Conservation (phyloP, 2,113 vertebrate genomes). For the Empidonax alnorum region DNA sequence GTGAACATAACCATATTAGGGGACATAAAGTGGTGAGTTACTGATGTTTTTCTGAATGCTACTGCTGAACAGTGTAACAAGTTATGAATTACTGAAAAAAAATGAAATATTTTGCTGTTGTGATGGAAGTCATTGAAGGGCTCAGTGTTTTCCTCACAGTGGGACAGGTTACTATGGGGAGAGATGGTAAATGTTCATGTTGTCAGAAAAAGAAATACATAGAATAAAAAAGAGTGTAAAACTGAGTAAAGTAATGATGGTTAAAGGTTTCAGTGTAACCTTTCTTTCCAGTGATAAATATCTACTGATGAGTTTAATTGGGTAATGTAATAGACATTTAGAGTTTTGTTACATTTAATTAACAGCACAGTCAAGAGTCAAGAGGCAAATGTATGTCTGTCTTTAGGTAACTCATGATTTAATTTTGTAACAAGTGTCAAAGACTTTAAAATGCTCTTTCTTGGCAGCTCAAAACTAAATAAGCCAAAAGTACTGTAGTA, state of each 20-base stretch:
- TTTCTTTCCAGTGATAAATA: not conserved
- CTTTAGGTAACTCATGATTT: not conserved
- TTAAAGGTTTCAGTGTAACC: not conserved
- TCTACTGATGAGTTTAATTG: not conserved
- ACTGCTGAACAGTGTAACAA: not conserved
- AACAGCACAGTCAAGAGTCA: not conserved
- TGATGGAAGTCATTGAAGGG: not conserved
- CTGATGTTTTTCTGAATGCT: not conserved
- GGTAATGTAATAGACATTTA: not conserved
- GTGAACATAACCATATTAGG: not conserved
- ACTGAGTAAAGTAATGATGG: not conserved
- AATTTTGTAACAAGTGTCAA: not conserved
- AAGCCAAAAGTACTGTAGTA: not conserved
- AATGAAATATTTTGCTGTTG: not conserved
- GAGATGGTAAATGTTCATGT: not conserved
- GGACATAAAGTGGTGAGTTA: not conserved
- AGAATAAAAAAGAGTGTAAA: not conserved
- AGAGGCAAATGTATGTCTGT: not conserved
- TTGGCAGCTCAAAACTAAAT: not conserved
- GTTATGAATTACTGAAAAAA: not conserved
- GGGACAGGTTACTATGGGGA: not conserved
- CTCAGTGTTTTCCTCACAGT: not conserved
- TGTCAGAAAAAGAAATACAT: not conserved
- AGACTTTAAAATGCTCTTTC: not conserved
- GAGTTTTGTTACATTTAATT: not conserved